Evolutionary conservation across 2,113 vertebrate genomes (phyloP), one percentile per base, ranked within the genome.

Genomic region (Mastomys coucha): DNA sequence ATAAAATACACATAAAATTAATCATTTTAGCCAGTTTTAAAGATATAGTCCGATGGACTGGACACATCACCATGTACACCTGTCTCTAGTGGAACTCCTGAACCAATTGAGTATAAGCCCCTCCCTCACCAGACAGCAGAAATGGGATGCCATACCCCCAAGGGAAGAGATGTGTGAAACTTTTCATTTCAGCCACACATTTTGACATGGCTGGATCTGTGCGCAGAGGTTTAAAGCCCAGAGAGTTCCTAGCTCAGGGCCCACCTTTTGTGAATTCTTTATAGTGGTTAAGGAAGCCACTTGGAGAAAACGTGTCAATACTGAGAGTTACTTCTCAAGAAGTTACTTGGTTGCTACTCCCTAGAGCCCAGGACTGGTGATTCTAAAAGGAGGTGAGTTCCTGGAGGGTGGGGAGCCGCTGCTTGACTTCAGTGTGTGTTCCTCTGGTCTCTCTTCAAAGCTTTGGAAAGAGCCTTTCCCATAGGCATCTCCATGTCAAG

Each of bases 341-440:
- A 96, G 95, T 95, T 91, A 94, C 45, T 53, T 80, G 7, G 39
- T 2, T 58, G 13, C 22, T 42, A n/a, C 95, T 88, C 95, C 91
- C 97, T 8, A 65, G 11, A 81, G 85, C 39, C 28, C 65, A 24
- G 20, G 28, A 1, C 6, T 17, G 49, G 51, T n/a, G 42, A 53
- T 88, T 97, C 97, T 92, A 39, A 39, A 88, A 82, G 49, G 14
- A 88, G 51, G 28, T 91, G 72, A 81, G 82, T 45, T 45, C 53
- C 28, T 58, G 24, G 24, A 42, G 36, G 33, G 36, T 2, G 10
- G 5, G 36, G 53, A 24, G 7, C 0, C 1, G 45, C 33, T 22
- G n/a, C 56, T 36, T 89, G 39, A 31, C 28, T 91, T 89, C 67
- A 70, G 19, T 67, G 31, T 4, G 1, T 5, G 7, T 42, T 2